Percentiles rank a stretch among this genome's conserved stretches.
Evolutionary conservation across 2,797 vertebrate species (phyloP).

Genomic region (Sparidentex hasta): DNA sequence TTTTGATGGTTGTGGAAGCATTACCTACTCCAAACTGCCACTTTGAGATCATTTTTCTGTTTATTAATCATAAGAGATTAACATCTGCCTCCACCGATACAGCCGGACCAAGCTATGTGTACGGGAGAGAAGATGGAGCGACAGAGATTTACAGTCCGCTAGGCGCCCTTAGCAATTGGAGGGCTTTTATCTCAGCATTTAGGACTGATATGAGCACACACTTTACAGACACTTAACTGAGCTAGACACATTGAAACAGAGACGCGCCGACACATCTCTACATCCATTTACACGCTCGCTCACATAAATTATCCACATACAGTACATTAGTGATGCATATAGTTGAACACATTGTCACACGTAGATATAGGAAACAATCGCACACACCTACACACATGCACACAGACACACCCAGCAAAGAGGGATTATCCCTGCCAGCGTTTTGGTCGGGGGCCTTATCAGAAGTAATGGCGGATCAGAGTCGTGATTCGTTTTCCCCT

Average conservation of each 20-base stretch:
- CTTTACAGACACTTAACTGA: slow-evolving; percentile 3
- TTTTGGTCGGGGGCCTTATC: slow-evolving; percentile 59
- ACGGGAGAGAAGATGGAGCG: slow-evolving; percentile 2
- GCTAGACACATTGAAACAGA: slow-evolving; percentile 14
- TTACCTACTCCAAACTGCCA: background rate
- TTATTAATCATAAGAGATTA: slow-evolving; percentile 45
- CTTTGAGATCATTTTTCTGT: slow-evolving; percentile 8
- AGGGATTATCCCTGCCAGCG: slow-evolving; percentile 56
- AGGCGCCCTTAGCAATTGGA: slow-evolving; percentile 16
- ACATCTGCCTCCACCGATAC: slow-evolving; percentile 22
- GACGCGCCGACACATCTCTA: background rate
- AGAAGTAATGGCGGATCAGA: slow-evolving; percentile 64
- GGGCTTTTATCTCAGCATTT: slow-evolving; percentile 42
- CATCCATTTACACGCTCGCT: background rate
- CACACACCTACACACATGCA: slow-evolving; percentile 11
- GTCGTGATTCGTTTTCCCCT: slow-evolving; percentile 53
- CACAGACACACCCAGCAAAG: slow-evolving; percentile 33
- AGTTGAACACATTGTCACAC: background rate
- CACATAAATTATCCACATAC: slow-evolving; percentile 20
- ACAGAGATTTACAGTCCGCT: slow-evolving; percentile 12
- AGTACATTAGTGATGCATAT: slow-evolving; percentile 9
- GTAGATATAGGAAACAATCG: slow-evolving; percentile 15
- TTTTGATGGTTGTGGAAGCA: background rate
- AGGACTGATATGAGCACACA: slow-evolving; percentile 12
- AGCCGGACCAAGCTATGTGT: slow-evolving; percentile 3